Base-by-base conservation (phyloP, 92 coral and sea anemone genomes). In the Epizoanthus illoricatus region DNA sequence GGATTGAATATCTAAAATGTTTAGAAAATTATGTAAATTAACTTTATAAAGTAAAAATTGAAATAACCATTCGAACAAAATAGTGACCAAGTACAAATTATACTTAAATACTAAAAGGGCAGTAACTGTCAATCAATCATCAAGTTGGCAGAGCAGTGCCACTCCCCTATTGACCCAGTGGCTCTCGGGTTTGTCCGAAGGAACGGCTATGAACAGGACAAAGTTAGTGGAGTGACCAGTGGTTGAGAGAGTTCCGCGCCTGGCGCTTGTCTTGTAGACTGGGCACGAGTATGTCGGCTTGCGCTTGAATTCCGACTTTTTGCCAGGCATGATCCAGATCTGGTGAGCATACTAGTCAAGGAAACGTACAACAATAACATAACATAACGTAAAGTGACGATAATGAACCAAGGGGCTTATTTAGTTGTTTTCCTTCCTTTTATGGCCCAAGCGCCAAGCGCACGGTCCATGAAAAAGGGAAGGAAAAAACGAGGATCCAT, bases 121-220 rank as follows among this genome's bases (percentile, higher is more conserved):
- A 2, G 64, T 21, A 55, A 41, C 16, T 58, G 40, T 73, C 74
- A 23, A 21, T 85, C 86, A 97, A 87, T 97, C 99, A 69, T 97
- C 99, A 45, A 97, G 89, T 69, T 91, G 97, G 65, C 99, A 97
- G 15, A 97, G 93, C 52, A 97, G 80, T 49, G 99, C 99, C 81
- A 97, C 99, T 75, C 99, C 99, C 65, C 99, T 83, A 66, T 97
- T 97, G 80, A 97, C 95, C 99, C 99, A 97, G 86, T 97, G 98
- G 68, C 98, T 91, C 84, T 88, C 98, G 66, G 98, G 91, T 71
- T 90, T 89, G 56, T 91, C 90, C 16, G 99, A 97, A 13, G 99
- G 99, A 4, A 97, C 58, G 75, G 88, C 94, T 63, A 97, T 94
- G 43, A 88, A 97, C 92, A 97, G 92, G 67, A 97, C 99, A 81